Conservation (phyloP, 2,797 vertebrate species). For the Champsocephalus gunnari region DNA sequence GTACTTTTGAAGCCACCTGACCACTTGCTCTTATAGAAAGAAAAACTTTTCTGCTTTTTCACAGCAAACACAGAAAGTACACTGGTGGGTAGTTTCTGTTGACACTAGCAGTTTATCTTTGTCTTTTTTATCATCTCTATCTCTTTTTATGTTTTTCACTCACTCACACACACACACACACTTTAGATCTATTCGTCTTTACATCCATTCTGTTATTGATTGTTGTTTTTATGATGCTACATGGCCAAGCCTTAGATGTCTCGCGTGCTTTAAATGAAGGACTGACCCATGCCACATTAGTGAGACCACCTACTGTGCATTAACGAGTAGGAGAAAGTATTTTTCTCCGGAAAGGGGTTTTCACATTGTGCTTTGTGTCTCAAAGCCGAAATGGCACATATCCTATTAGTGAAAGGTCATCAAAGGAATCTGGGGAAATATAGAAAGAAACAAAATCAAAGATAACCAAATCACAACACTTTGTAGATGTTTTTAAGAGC, state of each 20-base stretch:
- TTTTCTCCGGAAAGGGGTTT: slow-evolving; percentile 56
- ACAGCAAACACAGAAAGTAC: slow-evolving; percentile 37
- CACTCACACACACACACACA: slow-evolving; percentile 7
- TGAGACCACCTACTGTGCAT: slow-evolving; percentile 71
- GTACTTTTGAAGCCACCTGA: slow-evolving; percentile 43
- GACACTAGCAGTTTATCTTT: slow-evolving; percentile 34
- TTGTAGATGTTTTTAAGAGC: slow-evolving; percentile 40
- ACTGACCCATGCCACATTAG: slow-evolving; percentile 70
- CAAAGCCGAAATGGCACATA: slow-evolving; percentile 60
- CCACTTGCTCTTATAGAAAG: slow-evolving; percentile 23
- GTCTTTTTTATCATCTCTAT: slow-evolving; percentile 21
- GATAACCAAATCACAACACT: slow-evolving; percentile 51
- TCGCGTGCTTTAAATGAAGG: slow-evolving; percentile 60
- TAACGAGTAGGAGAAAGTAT: slow-evolving; percentile 72
- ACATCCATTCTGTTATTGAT: slow-evolving; percentile 53
- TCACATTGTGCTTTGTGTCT: slow-evolving; percentile 52
- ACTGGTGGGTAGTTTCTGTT: slow-evolving; percentile 35
- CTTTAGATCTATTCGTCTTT: slow-evolving; percentile 42
- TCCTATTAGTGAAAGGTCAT: slow-evolving; percentile 72
- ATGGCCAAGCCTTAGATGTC: slow-evolving; percentile 56
- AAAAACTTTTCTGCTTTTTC: slow-evolving; percentile 62
- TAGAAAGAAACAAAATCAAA: slow-evolving; percentile 37
- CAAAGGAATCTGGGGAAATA: slow-evolving; percentile 67
- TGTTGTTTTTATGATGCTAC: slow-evolving; percentile 48
- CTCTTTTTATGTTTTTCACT: slow-evolving; percentile 37